A percentile compares a stretch with the other conserved stretches of the same genome.
Evolutionary conservation across 1,140 invertebrate genomes (phyloP).

Genomic region (Diorhabda elongata): DNA sequence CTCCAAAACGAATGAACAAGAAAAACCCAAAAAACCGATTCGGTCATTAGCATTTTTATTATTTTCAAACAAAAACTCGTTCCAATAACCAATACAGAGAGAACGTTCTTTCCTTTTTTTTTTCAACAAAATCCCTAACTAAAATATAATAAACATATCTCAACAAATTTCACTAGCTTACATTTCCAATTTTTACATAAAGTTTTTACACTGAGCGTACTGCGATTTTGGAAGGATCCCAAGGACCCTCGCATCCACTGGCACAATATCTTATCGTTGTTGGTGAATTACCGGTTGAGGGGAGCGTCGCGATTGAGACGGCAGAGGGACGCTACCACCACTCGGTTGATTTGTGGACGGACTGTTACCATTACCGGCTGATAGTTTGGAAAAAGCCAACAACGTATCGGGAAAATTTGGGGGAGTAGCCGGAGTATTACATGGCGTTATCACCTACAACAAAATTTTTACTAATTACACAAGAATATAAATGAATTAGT

Average conservation of each 20-base stretch:
- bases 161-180: constrained; percentile 21
- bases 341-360: constrained; percentile 32
- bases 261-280: constrained; percentile 38
- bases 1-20: too few species aligned
- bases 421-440: constrained; percentile 85
- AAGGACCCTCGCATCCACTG: background rate
- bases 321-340: constrained; percentile 6
- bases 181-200: constrained; percentile 17
- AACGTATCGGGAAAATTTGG: constrained; percentile 85
- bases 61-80: too few species aligned
- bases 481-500: too few species aligned
- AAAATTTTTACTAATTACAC: background rate
- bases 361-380: constrained; percentile 52
- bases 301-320: constrained; percentile 33
- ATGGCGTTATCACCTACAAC: constrained; percentile 69
- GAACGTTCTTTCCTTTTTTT: background rate
- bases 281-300: constrained; percentile 36
- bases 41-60: too few species aligned
- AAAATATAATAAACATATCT: constrained; percentile 3
- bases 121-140: background rate
- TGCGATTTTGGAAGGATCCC: background rate
- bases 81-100: too few species aligned
- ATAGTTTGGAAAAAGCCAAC: constrained; percentile 79
- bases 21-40: too few species aligned
- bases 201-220: constrained; percentile 19